phyloP scores from a whole-genome alignment of 1,140 invertebrate genomes.

The Drosophila navojoa region DNA sequence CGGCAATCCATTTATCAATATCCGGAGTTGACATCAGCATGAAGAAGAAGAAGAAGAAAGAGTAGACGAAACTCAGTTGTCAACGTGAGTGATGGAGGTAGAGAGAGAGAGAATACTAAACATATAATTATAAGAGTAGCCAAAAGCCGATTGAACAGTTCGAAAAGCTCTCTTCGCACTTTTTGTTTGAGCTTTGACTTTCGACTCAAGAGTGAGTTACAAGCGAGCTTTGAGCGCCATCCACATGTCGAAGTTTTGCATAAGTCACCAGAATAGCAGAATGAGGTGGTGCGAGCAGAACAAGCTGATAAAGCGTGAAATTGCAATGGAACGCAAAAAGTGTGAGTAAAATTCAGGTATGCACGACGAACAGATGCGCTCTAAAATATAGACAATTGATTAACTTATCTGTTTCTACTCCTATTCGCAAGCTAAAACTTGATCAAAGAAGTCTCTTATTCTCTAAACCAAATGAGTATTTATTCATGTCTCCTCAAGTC shows the following conservation, averaged over 20 bases:
- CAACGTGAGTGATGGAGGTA: background rate
- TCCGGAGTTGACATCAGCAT: conserved; percentile 12
- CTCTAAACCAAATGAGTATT: too few relatives aligned
- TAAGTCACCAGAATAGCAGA: conserved; percentile 15
- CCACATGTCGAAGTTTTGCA: conserved; percentile 11
- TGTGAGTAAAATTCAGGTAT: background rate
- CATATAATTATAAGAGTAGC: conserved; percentile 4
- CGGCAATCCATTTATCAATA: conserved; percentile 9
- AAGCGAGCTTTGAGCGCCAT: conserved; percentile 13
- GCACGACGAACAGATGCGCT: background rate
- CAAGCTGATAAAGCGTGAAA: conserved; percentile 65
- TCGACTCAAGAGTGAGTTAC: conserved; percentile 6
- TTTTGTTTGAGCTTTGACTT: conserved; percentile 7
- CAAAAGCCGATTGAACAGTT: background rate
- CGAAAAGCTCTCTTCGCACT: conserved; percentile 3
- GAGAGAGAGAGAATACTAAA: background rate
- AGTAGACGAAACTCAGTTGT: background rate
- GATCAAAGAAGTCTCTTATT: too few relatives aligned
- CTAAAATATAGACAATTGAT: background rate
- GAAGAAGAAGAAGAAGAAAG: background rate
- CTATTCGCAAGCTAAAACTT: too few relatives aligned
- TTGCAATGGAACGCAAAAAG: conserved; percentile 39
- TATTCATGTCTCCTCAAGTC: too few relatives aligned
- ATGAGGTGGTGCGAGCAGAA: background rate
- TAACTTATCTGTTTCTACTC: background rate